Evolutionary conservation across 2,888 invertebrate species (phyloP), one percentile per base, ranked within the genome.

Genomic region (Malacosoma neustria): DNA sequence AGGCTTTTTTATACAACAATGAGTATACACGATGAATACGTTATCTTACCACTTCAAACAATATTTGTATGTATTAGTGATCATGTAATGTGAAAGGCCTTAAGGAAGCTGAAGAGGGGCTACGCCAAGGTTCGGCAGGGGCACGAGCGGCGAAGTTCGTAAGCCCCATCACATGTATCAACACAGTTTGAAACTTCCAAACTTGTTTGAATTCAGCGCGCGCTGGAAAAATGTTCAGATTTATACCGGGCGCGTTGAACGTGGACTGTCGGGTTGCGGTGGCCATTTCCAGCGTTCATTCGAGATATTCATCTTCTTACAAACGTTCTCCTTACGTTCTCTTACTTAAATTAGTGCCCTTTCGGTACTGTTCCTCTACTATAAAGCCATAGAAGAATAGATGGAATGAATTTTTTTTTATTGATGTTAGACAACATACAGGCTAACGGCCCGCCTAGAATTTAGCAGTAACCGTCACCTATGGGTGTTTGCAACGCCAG

Each of bases 161-260:
- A 55, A 68, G 61, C 58, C 56, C 53, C 59, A 58, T 67, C 58
- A 57, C 66, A 63, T 64, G 61, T 65, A 68, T 63, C 66, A 62
- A 61, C 58, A 59, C 55, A 55, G 59, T 65, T 62, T 55, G 48
- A 56, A 65, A 70, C 47, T 70, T 64, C 49, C 41, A 51, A 67
- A 66, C 65, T 67, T 60, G 53, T 57, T 60, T 46, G 57, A 51
- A 63, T 57, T 60, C 56, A 54, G 55, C 46, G 52, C 49, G 42
- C 48, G 48, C 54, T 52, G 54, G 64, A 63, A 66, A 68, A 65
- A 59, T 68, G 62, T 61, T 57, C 58, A 55, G 61, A 70, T 67
- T 70, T 66, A 65, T 63, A 54, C 51, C 45, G 48, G 49, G 45
- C 42, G 42, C 42, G 43, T 35, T 45, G 49, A 49, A 44, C 42